Evolutionary conservation across 2,113 vertebrate species (phyloP).

Genomic region (Lycocorax pyrrhopterus): DNA sequence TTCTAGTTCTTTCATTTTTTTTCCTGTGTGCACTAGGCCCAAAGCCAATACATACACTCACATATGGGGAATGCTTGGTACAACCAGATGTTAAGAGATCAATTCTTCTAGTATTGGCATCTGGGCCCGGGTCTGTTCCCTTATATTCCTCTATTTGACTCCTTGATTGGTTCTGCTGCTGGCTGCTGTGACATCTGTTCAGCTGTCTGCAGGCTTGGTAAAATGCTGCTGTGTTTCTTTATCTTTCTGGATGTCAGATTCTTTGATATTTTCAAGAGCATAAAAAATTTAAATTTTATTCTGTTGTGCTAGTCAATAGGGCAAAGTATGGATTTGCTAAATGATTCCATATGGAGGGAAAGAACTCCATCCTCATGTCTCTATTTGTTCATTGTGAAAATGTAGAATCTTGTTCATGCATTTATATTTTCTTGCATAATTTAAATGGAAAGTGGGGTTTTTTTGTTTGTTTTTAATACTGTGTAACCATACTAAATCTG

Average conservation of each 20-base stretch:
- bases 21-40: not conserved
- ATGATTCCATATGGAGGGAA: not conserved
- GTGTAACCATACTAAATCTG: not conserved
- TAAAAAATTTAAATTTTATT: not conserved
- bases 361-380: not conserved
- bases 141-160: conserved; percentile 9
- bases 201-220: conserved; percentile 30
- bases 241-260: conserved; percentile 9
- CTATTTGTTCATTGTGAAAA: not conserved
- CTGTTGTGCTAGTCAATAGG: not conserved
- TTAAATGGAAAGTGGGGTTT: fast-evolving
- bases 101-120: conserved; percentile 40
- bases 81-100: conserved; percentile 54
- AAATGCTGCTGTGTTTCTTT: conserved; percentile 45
- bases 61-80: conserved; percentile 38
- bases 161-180: conserved; percentile 47
- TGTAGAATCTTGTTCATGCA: not conserved
- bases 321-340: not conserved
- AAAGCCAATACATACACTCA: conserved; percentile 19
- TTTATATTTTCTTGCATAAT: not conserved
- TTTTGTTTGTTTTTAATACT: not conserved
- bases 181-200: conserved; percentile 57
- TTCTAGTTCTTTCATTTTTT: not conserved
- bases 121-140: conserved; percentile 15
- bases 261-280: not conserved